These are phyloP conservation scores for Tipula lateralis DNA, from an alignment of 2,888 invertebrate species.

Conservation along the genomic window DNA sequence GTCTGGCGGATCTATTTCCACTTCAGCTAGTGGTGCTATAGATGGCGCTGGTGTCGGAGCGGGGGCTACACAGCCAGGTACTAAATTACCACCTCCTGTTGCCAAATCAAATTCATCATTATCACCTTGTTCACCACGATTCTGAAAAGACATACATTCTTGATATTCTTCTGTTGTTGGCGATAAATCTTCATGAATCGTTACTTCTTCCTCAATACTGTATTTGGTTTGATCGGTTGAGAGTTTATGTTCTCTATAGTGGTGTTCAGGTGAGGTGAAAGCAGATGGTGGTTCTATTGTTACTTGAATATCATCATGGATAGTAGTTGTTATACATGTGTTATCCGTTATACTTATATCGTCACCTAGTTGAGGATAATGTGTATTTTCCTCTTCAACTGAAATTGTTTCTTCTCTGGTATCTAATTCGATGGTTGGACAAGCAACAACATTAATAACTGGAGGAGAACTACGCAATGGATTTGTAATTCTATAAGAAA, in stretches of 20 bases:
- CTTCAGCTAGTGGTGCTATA: slow-evolving; percentile 63
- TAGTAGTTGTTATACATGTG: background rate
- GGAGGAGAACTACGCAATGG: slow-evolving; percentile 32
- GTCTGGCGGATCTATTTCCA: slow-evolving; percentile 64
- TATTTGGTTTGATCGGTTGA: background rate
- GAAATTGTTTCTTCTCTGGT: background rate
- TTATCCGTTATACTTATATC: background rate
- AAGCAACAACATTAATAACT: slow-evolving; percentile 34
- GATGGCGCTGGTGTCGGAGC: slow-evolving; percentile 48
- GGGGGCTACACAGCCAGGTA: slow-evolving; percentile 44
- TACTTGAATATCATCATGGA: background rate
- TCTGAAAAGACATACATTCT: slow-evolving; percentile 43
- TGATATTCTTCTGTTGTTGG: slow-evolving; percentile 49
- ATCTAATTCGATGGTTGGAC: slow-evolving; percentile 33
- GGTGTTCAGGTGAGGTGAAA: slow-evolving; percentile 21
- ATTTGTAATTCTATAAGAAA: background rate
- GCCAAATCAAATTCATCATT: slow-evolving; percentile 43
- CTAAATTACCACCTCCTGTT: slow-evolving; percentile 40
- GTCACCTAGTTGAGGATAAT: background rate
- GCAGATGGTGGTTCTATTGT: slow-evolving; percentile 26
- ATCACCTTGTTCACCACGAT: slow-evolving; percentile 37
- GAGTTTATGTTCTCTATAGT: background rate
- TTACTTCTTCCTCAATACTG: background rate
- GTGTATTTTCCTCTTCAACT: background rate
- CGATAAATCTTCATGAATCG: slow-evolving; percentile 42